Evolutionary conservation across 2,113 vertebrate species (phyloP), one percentile per base, ranked within the genome.

Genomic region (Pluvianellus socialis): DNA sequence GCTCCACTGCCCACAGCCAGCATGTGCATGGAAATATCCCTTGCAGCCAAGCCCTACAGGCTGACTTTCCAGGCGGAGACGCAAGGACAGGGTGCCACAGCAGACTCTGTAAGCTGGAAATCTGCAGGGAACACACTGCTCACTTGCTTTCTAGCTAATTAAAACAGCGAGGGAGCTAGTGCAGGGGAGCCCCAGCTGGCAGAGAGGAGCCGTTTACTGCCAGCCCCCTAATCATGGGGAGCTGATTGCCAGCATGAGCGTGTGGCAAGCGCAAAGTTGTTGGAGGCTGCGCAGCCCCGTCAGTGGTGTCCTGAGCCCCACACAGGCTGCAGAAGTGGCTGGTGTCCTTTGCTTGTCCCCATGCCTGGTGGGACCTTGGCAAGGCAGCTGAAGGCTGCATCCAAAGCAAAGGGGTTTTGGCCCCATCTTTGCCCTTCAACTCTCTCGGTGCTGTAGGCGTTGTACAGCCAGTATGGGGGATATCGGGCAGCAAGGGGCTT

Each of bases 321-420:
- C 44, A 13, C 0, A 5, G 35, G 50, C 49, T 90, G 35, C 2
- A 2, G 49, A 91, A 79, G 32, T 35, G 3, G 1, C 44, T 1
- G 3, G 19, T 55, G 32, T 30, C 49, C 40, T 83, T 4, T 4
- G 1, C 28, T 86, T 76, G 23, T 71, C 32, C 26, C 49, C 4
- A 0, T 12, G 72, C 14, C 17, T 1, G 2, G 28, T 40, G 49
- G 23, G 32, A 62, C n/a, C 16, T 82, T 1, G 0, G n/a, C 9
- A 6, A 83, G 27, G 66, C 53, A 91, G 56, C 30, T 49, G 28
- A 21, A 85, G 44, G n/a, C 28, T 72, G 49, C 5, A 3, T 61
- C 28, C n/a, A 32, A 84, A 68, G 45, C 21, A 26, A 92, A 71
- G 50, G 24, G 5, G 5, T 18, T 92, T 56, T 66, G 47, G n/a